Conservation (phyloP, 2,797 vertebrate genomes). For the Carduelis carduelis region DNA sequence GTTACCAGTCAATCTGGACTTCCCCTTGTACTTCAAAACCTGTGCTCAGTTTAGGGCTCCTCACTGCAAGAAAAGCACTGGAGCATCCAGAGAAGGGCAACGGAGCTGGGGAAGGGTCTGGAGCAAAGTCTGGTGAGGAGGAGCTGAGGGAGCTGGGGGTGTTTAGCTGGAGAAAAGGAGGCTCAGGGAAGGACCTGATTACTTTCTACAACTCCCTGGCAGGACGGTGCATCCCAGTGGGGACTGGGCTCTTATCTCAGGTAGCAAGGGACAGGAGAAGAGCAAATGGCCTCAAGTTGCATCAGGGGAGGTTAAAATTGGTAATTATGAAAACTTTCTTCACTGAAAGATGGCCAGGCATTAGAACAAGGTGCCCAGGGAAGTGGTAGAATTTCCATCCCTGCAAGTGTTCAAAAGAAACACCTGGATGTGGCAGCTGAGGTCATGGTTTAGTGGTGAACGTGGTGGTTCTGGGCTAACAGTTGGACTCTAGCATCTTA, state of each 20-base stretch:
- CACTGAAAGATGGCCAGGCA: neutral
- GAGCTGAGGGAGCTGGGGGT: neutral
- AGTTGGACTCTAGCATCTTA: fast-evolving
- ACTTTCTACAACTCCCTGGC: neutral
- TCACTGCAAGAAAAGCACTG: neutral
- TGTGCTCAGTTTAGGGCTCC: neutral
- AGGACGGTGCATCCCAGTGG: neutral
- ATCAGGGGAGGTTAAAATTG: neutral
- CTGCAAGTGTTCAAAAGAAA: neutral
- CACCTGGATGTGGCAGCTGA: neutral
- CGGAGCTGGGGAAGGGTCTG: fast-evolving
- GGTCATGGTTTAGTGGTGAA: neutral
- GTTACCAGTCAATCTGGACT: neutral
- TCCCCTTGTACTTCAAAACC: fast-evolving
- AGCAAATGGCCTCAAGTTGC: neutral
- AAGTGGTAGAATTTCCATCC: neutral
- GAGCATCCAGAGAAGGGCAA: neutral
- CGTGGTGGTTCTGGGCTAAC: neutral
- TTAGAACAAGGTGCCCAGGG: neutral
- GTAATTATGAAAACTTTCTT: neutral
- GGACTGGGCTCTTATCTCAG: neutral
- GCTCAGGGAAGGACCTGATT: neutral
- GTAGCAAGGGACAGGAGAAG: neutral
- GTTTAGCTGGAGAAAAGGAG: neutral
- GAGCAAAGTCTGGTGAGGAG: neutral